A percentile compares a stretch with the other conserved stretches of the same genome.
phyloP scores from a whole-genome alignment of 2,888 invertebrate species.

The Amiota communis region DNA sequence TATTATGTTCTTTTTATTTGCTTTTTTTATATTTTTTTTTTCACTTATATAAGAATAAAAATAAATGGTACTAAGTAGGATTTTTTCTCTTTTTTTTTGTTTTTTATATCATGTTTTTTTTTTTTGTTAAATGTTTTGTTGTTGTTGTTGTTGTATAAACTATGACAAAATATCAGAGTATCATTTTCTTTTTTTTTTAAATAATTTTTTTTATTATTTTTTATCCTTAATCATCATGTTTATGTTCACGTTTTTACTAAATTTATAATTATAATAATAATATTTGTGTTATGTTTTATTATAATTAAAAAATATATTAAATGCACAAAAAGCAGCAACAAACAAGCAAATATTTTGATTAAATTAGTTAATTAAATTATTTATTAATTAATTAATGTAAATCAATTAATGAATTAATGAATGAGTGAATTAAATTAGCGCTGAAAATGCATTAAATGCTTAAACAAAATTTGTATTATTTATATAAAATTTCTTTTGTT shows the following conservation, averaged over 20 bases:
- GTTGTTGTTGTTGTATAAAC: constrained; percentile 53
- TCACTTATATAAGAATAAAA: constrained; percentile 63
- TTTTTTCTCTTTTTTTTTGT: constrained; percentile 40
- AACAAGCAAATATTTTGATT: constrained; percentile 66
- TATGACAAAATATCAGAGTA: constrained; percentile 54
- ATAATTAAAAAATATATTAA: constrained; percentile 43
- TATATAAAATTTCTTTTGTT: neutral
- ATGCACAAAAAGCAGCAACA: constrained; percentile 73
- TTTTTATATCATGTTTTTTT: constrained; percentile 26
- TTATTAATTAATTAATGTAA: constrained; percentile 35
- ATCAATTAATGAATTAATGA: constrained; percentile 3
- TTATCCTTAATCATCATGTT: no score
- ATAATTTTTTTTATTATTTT: constrained; percentile 27
- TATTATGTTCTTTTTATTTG: constrained; percentile 54
- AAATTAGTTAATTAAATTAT: constrained; percentile 28
- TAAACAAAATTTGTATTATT: constrained; percentile 11
- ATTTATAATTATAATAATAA: constrained; percentile 48
- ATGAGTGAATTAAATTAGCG: neutral
- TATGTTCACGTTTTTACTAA: constrained; percentile 10
- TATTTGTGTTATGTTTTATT: constrained; percentile 41
- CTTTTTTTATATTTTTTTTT: constrained; percentile 41
- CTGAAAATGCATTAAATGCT: constrained; percentile 6
- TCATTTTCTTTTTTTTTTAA: constrained; percentile 30
- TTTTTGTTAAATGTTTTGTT: constrained; percentile 38
- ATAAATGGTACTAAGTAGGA: constrained; percentile 55